These are phyloP conservation scores for Scophthalmus maximus DNA, from an alignment of 2,113 vertebrate species.

Conservation along the genomic window DNA sequence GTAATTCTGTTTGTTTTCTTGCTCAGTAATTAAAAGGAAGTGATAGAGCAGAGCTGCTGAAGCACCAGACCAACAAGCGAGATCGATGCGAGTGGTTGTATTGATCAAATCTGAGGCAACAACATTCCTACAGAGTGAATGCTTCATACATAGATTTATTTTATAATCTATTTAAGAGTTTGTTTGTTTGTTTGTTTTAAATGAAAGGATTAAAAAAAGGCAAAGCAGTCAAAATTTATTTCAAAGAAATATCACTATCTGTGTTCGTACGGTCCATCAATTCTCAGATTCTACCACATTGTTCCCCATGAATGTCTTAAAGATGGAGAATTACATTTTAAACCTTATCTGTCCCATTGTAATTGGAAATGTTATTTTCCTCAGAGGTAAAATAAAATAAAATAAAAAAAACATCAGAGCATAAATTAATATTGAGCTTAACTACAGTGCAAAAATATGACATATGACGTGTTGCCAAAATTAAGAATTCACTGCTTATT, in stretches of 20 bases:
- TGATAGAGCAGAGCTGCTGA: slow-evolving; percentile 10
- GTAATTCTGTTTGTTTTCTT: background rate
- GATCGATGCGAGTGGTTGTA: slow-evolving; percentile 18
- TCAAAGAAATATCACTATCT: background rate
- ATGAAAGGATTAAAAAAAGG: background rate
- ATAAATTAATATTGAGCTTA: background rate
- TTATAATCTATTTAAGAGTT: background rate
- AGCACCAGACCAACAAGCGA: background rate
- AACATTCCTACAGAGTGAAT: background rate
- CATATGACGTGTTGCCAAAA: slow-evolving; percentile 18
- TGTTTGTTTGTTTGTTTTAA: background rate
- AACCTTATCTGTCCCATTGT: background rate
- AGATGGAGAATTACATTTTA: background rate
- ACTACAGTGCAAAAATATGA: background rate
- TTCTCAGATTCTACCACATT: background rate
- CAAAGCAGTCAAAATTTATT: background rate
- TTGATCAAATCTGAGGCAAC: background rate
- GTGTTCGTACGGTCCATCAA: background rate
- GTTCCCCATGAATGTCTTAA: background rate
- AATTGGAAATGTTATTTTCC: background rate
- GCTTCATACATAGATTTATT: background rate
- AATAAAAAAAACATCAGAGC: no score
- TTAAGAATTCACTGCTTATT: slow-evolving; percentile 4
- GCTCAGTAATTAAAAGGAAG: slow-evolving; percentile 24
- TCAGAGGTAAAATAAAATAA: no score